Conservation (phyloP, 1,140 invertebrate genomes). For the Dysdera silvatica region DNA sequence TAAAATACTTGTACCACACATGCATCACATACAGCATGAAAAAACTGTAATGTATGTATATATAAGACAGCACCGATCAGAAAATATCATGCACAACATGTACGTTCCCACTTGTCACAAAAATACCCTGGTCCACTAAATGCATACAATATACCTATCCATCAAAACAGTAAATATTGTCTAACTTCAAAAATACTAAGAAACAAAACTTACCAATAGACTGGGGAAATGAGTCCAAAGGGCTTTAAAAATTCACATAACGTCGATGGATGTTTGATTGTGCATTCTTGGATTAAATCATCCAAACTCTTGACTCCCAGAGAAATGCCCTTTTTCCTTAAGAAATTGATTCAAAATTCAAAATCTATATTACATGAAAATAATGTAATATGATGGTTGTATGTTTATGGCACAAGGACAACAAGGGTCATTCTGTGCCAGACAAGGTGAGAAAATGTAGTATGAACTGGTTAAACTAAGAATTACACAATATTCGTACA, state of each 20-base stretch:
- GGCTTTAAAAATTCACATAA: slow-evolving; percentile 42
- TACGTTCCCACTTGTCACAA: no score
- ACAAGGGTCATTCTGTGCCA: not conserved
- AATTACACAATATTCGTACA: no score
- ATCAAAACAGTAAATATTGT: not conserved
- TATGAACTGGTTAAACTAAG: slow-evolving; percentile 4
- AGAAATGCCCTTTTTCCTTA: slow-evolving; percentile 36
- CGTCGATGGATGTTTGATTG: slow-evolving; percentile 36
- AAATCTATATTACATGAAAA: not conserved
- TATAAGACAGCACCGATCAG: no score
- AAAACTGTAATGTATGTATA: no score
- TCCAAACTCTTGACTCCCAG: slow-evolving; percentile 40
- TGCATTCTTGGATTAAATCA: slow-evolving; percentile 38
- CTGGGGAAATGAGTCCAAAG: slow-evolving; percentile 46
- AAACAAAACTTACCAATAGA: slow-evolving; percentile 41
- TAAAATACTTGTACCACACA: no score
- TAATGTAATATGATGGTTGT: not conserved
- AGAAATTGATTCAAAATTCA: slow-evolving; percentile 5
- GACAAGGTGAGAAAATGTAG: not conserved
- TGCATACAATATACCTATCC: not conserved
- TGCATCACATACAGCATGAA: no score
- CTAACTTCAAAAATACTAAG: not conserved
- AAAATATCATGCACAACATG: no score
- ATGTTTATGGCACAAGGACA: not conserved
- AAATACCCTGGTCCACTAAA: not conserved